phyloP scores from a whole-genome alignment of 1,140 invertebrate species.

The Lethrus apterus region DNA sequence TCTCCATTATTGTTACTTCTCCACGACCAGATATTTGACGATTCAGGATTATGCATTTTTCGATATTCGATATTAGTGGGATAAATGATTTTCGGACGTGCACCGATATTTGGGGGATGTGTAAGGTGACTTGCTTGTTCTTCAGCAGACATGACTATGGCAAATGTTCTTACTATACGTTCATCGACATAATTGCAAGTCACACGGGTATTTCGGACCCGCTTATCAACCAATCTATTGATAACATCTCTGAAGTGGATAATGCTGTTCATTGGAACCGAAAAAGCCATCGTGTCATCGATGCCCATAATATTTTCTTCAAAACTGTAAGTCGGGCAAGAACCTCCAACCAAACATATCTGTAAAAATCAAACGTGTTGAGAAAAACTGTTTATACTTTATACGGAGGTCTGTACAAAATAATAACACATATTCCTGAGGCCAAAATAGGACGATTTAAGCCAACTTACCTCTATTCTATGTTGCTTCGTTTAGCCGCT shows the following conservation, averaged over 20 bases:
- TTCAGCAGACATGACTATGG: slow-evolving; percentile 61
- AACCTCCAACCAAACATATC: slow-evolving; percentile 72
- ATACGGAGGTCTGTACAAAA: too few species aligned
- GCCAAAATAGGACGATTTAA: too few species aligned
- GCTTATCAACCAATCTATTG: slow-evolving; percentile 63
- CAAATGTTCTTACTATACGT: slow-evolving; percentile 59
- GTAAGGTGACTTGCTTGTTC: slow-evolving; percentile 63
- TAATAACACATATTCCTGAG: too few species aligned
- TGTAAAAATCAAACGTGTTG: slow-evolving; percentile 48
- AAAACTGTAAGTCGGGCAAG: slow-evolving; percentile 60
- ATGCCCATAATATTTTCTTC: slow-evolving; percentile 48
- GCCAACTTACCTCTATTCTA: too few species aligned
- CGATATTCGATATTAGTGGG: slow-evolving; percentile 43
- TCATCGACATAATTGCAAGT: slow-evolving; percentile 61
- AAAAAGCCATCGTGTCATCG: slow-evolving; percentile 29
- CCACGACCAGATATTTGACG: background rate
- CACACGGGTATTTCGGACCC: slow-evolving; percentile 65
- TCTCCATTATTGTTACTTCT: background rate
- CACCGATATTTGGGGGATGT: slow-evolving; percentile 69
- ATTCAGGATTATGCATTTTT: background rate
- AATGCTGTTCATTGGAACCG: slow-evolving; percentile 15
- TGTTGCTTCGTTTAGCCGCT: too few species aligned
- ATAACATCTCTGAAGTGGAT: slow-evolving; percentile 63
- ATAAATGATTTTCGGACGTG: slow-evolving; percentile 51
- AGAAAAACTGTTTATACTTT: slow-evolving; percentile 42